Conservation (phyloP, 2,113 vertebrate genomes). For the Junco hyemalis region DNA sequence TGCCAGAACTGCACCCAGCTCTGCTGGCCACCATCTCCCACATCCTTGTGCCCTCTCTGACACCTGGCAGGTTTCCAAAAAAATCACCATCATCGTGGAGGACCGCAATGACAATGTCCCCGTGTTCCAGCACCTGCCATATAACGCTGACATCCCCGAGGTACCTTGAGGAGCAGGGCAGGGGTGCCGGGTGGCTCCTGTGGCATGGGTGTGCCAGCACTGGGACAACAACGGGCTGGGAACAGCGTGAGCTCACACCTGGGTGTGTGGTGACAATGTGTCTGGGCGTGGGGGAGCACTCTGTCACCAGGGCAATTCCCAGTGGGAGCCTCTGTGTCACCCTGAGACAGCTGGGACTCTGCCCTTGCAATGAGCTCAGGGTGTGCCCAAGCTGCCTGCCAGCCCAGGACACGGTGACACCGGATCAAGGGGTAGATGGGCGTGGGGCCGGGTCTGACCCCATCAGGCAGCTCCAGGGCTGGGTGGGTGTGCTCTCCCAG, state of each 20-base stretch:
- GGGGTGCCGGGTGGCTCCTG: not conserved
- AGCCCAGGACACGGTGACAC: not conserved
- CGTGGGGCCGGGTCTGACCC: fast-evolving
- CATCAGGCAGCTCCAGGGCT: not conserved
- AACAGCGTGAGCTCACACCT: fast-evolving
- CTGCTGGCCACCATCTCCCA: not conserved
- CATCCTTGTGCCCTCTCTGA: not conserved
- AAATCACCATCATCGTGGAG: slow-evolving; percentile 2
- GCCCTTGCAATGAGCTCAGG: not conserved
- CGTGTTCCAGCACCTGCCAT: not conserved
- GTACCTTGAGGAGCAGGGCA: not conserved
- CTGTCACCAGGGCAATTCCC: not conserved
- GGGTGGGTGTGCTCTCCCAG: too few relatives aligned
- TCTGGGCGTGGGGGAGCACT: not conserved
- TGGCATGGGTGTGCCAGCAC: not conserved
- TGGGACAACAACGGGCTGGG: fast-evolving
- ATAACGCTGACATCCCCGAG: not conserved
- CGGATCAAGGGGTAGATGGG: not conserved
- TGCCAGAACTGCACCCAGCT: not conserved
- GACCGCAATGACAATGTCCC: slow-evolving; percentile 51
- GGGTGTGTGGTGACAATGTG: fast-evolving
- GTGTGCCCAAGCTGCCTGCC: not conserved
- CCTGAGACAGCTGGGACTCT: not conserved
- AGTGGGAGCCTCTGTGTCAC: fast-evolving
- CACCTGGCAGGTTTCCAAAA: not conserved